phyloP scores from a whole-genome alignment of 1,140 invertebrate species.

The Drosophila nikananu region DNA sequence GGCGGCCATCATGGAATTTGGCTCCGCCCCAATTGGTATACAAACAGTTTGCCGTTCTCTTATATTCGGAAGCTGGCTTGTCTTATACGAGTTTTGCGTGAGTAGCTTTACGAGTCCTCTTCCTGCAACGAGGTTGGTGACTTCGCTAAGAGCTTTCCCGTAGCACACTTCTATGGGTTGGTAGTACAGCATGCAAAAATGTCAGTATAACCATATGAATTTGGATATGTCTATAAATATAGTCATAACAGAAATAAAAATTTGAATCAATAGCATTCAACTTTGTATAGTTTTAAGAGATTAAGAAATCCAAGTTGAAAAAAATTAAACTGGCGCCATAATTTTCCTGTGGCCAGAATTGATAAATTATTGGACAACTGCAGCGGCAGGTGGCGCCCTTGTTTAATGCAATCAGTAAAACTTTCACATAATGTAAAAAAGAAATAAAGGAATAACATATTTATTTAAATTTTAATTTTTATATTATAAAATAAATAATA shows the following conservation, averaged over 20 bases:
- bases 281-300: not conserved
- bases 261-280: not conserved
- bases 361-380: not conserved
- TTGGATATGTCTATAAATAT: not conserved
- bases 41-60: too few relatives aligned
- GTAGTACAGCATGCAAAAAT: not conserved
- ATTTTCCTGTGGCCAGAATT: not conserved
- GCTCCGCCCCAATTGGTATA: too few relatives aligned
- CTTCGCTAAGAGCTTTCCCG: constrained; percentile 9
- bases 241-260: not conserved
- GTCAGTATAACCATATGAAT: not conserved
- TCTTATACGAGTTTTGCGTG: not conserved
- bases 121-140: constrained; percentile 1
- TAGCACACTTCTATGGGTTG: not conserved
- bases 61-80: not conserved
- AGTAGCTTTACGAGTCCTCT: not conserved
- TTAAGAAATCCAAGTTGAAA: not conserved
- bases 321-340: not conserved
- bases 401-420: not conserved
- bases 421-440: not conserved
- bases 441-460: not conserved
- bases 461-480: not conserved
- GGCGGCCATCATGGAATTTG: too few relatives aligned
- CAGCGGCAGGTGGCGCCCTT: not conserved
- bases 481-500: too few relatives aligned